Conservation (phyloP, 2,113 vertebrate species). For the Tachysurus vachellii region DNA sequence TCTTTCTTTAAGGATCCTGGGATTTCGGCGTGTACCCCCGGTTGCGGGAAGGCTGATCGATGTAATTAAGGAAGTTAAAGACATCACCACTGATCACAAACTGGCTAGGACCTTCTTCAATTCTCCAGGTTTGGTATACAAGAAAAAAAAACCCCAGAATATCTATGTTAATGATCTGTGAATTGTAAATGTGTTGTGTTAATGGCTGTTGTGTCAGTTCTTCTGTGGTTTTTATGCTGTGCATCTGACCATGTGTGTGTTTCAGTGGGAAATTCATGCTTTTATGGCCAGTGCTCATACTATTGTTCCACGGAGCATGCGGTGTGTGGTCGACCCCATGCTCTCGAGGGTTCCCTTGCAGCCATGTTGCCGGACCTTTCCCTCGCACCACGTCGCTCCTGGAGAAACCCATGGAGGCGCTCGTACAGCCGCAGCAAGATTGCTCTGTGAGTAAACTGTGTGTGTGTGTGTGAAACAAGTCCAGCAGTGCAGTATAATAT, state of each 20-base stretch:
- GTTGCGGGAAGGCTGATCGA: conserved; percentile 78
- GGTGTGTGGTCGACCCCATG: conserved; percentile 76
- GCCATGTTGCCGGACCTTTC: conserved; percentile 78
- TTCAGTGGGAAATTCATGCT: conserved; percentile 81
- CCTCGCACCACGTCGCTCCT: conserved; percentile 75
- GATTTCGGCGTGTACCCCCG: conserved; percentile 79
- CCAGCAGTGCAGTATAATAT: background rate
- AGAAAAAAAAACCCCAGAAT: background rate
- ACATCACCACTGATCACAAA: conserved; percentile 81
- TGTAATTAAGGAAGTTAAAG: conserved; percentile 78
- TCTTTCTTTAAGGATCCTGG: conserved; percentile 72
- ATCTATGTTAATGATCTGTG: background rate
- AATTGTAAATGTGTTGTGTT: background rate
- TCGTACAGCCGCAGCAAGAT: conserved; percentile 86
- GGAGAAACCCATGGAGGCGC: conserved; percentile 87
- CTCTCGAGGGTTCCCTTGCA: conserved; percentile 81
- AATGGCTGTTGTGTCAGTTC: background rate
- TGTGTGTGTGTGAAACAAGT: background rate
- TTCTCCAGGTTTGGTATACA: conserved; percentile 73
- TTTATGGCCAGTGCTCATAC: conserved; percentile 87
- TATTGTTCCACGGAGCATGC: conserved; percentile 87
- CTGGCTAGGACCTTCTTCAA: conserved; percentile 80
- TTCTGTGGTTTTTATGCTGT: conserved; percentile 1
- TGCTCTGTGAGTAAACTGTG: conserved; percentile 71
- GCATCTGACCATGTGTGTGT: background rate